These are phyloP conservation scores for Agapostemon virescens DNA, from an alignment of 2,888 invertebrate species.

Conservation along the genomic window DNA sequence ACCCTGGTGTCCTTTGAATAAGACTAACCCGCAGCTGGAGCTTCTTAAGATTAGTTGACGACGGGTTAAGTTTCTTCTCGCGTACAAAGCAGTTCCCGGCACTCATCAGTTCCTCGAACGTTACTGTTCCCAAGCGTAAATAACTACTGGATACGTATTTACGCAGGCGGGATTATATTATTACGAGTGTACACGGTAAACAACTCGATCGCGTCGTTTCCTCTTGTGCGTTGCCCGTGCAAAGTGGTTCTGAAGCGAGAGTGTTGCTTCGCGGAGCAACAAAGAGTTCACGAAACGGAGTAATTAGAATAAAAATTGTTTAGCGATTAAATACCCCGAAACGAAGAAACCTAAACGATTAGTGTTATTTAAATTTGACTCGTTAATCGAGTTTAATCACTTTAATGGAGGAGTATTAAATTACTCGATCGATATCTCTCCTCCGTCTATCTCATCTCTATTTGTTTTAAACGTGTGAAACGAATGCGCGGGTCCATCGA, in stretches of 20 bases:
- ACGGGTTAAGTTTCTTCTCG: slow-evolving; percentile 63
- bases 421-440: neutral
- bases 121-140: slow-evolving; percentile 58
- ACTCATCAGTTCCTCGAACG: slow-evolving; percentile 57
- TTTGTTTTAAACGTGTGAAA: neutral
- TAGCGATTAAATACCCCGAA: neutral
- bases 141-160: slow-evolving; percentile 58
- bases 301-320: neutral
- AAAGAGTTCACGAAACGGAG: neutral
- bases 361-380: neutral
- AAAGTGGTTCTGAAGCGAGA: neutral
- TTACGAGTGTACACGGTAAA: slow-evolving; percentile 30
- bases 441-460: no score
- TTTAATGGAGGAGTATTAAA: neutral
- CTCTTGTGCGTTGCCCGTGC: neutral
- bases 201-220: slow-evolving; percentile 25
- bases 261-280: neutral
- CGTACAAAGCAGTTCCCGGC: slow-evolving; percentile 63
- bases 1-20: slow-evolving; percentile 56
- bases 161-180: slow-evolving; percentile 42
- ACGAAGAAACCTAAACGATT: neutral
- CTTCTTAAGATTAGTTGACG: slow-evolving; percentile 67
- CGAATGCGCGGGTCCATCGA: neutral
- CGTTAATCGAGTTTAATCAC: neutral
- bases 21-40: slow-evolving; percentile 63